Conservation (phyloP, 2,888 invertebrate species). For the Nowickia ferox region DNA sequence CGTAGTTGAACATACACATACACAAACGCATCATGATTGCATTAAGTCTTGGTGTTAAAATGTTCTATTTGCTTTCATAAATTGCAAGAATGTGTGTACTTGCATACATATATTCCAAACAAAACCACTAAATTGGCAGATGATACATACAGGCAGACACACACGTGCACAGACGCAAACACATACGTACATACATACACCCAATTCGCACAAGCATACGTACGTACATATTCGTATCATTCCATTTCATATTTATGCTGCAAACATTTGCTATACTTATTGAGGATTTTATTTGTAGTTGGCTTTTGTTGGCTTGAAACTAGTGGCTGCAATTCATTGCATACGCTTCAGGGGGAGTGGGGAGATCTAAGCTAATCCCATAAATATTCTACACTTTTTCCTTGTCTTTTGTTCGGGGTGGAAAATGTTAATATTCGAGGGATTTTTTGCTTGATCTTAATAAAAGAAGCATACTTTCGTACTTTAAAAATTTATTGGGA, state of each 20-base stretch:
- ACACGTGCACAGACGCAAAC: background rate
- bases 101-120: conserved; percentile 18
- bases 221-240: conserved; percentile 13
- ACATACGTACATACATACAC: background rate
- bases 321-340: conserved; percentile 63
- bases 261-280: conserved; percentile 14
- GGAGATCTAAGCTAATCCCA: conserved; percentile 52
- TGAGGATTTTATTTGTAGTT: conserved; percentile 34
- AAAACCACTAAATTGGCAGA: conserved; percentile 61
- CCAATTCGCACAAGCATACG: background rate
- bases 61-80: conserved; percentile 61
- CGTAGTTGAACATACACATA: background rate
- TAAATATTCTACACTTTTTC: conserved; percentile 34
- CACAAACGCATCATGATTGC: conserved; percentile 45
- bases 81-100: conserved; percentile 35
- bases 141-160: conserved; percentile 17
- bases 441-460: background rate
- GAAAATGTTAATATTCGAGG: background rate
- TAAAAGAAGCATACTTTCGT: background rate
- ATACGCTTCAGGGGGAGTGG: conserved; percentile 32
- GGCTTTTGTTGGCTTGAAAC: conserved; percentile 51
- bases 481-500: background rate
- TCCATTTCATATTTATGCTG: conserved; percentile 20
- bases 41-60: conserved; percentile 66
- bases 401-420: background rate